Evolutionary conservation across 2,797 vertebrate species (phyloP).

Genomic region (Chelidonichthys spinosus): DNA sequence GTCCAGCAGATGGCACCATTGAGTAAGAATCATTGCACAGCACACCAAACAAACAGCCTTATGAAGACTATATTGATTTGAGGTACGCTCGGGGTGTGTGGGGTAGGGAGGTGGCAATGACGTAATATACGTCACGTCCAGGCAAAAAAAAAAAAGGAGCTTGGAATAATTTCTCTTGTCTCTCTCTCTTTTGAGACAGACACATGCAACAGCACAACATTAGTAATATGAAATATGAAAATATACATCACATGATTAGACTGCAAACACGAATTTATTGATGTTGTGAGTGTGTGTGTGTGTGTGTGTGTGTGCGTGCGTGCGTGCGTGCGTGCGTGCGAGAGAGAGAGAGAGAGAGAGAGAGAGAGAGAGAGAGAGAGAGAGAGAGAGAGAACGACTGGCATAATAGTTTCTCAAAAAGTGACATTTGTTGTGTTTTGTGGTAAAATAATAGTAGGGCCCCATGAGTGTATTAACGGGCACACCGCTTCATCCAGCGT

Average conservation of each 20-base stretch:
- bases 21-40: conserved; percentile 50
- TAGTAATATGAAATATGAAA: too few relatives aligned
- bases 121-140: neutral
- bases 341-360: too few relatives aligned
- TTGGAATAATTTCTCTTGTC: neutral
- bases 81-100: neutral
- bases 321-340: neutral
- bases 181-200: neutral
- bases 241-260: neutral
- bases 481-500: too few relatives aligned
- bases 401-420: neutral
- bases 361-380: too few relatives aligned
- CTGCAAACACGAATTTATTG: neutral
- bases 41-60: neutral
- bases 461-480: too few relatives aligned
- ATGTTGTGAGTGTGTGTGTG: neutral
- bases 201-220: neutral
- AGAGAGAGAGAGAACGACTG: neutral
- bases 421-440: too few relatives aligned
- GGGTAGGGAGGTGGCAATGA: neutral
- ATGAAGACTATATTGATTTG: neutral
- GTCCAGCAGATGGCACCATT: conserved; percentile 65
- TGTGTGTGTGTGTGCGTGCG: neutral
- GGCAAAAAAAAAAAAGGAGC: neutral
- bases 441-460: too few relatives aligned